Percentiles rank a stretch among this genome's conserved stretches.
phyloP scores from a whole-genome alignment of 2,113 vertebrate genomes.

The Gavialis gangeticus region DNA sequence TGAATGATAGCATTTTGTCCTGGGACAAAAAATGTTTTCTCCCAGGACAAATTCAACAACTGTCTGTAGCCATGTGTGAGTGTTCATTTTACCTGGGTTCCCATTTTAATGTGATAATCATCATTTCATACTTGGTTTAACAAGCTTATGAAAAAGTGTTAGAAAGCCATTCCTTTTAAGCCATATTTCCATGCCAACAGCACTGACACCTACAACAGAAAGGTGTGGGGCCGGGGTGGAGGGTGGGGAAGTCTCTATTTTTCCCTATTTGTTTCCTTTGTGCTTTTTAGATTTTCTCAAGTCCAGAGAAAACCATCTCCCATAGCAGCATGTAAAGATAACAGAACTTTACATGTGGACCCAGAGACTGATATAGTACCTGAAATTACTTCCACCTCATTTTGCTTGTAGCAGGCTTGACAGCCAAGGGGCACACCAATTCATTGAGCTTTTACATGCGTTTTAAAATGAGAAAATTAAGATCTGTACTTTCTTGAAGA shows the following conservation, averaged over 20 bases:
- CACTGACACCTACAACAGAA: not conserved
- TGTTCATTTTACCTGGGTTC: not conserved
- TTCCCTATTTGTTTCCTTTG: not conserved
- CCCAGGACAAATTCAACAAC: too few relatives aligned
- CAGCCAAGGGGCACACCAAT: not conserved
- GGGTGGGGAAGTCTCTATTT: too few relatives aligned
- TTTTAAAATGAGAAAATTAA: not conserved
- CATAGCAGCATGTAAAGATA: not conserved
- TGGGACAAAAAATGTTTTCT: too few relatives aligned
- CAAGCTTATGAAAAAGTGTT: not conserved
- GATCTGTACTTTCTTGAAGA: not conserved
- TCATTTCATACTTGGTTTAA: not conserved
- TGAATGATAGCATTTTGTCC: too few relatives aligned
- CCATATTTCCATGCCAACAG: not conserved
- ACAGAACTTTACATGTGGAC: not conserved
- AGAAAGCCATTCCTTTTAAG: not conserved
- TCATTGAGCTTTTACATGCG: rapidly evolving
- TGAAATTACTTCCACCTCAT: not conserved
- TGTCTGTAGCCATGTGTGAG: too few relatives aligned
- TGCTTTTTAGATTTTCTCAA: not conserved
- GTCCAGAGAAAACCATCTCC: not conserved
- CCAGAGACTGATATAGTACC: not conserved
- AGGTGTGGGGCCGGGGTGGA: not conserved
- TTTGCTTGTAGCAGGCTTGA: rapidly evolving
- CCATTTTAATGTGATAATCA: not conserved